These are phyloP conservation scores for Indri indri DNA, from an alignment of 2,113 vertebrate genomes.

Conservation along the genomic window DNA sequence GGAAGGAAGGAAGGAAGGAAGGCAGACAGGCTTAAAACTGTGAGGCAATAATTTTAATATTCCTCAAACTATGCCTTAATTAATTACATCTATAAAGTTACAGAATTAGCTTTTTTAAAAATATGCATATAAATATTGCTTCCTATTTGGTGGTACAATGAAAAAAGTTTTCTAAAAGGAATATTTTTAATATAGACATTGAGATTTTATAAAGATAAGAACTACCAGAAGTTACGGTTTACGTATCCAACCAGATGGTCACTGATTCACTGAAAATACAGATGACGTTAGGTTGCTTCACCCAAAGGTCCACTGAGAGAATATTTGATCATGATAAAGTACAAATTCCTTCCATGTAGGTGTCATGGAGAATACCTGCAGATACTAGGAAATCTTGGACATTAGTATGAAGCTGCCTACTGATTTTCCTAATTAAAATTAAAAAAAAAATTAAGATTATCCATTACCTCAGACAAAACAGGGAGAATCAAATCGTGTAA, in stretches of 20 bases:
- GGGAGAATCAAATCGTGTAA: neutral
- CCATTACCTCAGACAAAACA: neutral
- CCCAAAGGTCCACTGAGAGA: neutral
- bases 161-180: neutral
- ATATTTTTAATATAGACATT: neutral
- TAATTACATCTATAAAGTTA: constrained; percentile 33
- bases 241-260: neutral
- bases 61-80: neutral
- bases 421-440: neutral
- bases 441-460: neutral
- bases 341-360: neutral
- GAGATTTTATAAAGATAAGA: neutral
- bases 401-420: neutral
- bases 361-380: constrained; percentile 16
- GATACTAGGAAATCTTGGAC: neutral
- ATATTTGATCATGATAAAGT: neutral
- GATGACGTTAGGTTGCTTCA: neutral
- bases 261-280: neutral
- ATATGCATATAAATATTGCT: neutral
- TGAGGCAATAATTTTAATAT: constrained; percentile 6
- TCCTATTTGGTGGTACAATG: neutral
- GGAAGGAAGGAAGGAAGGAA: accelerated
- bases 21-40: neutral
- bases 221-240: neutral
- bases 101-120: neutral